Evolutionary conservation across 2,113 vertebrate species (phyloP).

Genomic region (Elaphurus davidianus): DNA sequence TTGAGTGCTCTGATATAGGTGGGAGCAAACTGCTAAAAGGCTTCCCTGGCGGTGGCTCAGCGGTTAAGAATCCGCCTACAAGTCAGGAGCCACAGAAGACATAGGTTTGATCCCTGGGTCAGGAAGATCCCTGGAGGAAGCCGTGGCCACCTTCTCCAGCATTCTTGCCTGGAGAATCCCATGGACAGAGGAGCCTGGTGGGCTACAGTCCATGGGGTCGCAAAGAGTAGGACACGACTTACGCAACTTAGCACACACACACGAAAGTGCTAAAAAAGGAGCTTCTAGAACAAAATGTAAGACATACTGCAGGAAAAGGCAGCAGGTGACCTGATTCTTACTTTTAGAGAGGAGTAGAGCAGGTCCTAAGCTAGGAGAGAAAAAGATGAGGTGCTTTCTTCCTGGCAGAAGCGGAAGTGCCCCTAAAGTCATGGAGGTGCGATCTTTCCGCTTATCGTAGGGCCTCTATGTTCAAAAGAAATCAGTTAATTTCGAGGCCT

Average conservation of each 20-base stretch:
- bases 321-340: not conserved
- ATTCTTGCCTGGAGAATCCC: not conserved
- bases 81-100: not conserved
- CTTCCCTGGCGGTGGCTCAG: not conserved
- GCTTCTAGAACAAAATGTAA: not conserved
- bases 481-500: not conserved
- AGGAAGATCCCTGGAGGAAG: not conserved
- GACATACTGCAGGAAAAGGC: not conserved
- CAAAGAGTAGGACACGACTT: not conserved
- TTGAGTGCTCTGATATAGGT: accelerated
- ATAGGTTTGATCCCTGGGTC: not conserved
- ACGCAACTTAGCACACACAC: not conserved
- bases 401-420: not conserved
- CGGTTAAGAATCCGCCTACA: not conserved
- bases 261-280: not conserved
- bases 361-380: not conserved
- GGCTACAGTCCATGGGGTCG: too few relatives aligned
- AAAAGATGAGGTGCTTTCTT: not conserved
- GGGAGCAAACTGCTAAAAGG: not conserved
- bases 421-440: accelerated
- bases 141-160: not conserved
- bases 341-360: not conserved
- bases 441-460: not conserved
- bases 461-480: not conserved
- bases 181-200: not conserved